Base-by-base conservation (phyloP, 1,140 invertebrate species). In the Drosophila navojoa region DNA sequence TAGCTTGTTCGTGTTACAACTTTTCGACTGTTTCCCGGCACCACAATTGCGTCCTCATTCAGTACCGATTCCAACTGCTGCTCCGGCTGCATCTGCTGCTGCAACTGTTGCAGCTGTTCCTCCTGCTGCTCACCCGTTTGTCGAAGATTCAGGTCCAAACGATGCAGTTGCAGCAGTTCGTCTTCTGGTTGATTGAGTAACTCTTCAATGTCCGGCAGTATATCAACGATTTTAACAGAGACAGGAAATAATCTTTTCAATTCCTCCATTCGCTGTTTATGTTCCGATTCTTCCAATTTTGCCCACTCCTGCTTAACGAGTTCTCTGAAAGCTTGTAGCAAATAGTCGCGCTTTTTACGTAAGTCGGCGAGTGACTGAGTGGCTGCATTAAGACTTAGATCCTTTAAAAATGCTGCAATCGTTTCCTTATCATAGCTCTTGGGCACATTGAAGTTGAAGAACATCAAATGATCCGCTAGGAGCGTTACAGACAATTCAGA, bases 301-400 rank as follows among this genome's bases (percentile, higher is more conserved):
- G 5, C 5, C 64, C 62, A 77, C 19, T 71, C 67, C 0, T 19
- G 27, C n/a, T 10, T 45, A 0, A 87, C 68, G 38, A 85, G 42
- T 1, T 58, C 11, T 5, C 10, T 32, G n/a, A 74, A 90, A 0
- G 73, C 77, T 16, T 11, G 40, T 1, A 71, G 5, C 13, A 90
- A 54, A 68, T 80, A 84, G 22, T 68, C 58, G 1, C 74, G 68
- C 4, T 72, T 25, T 25, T 59, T n/a, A 7, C 85, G 73, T 11
- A 77, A 4, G 6, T 50, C 32, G 2, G 3, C 10, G 35, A 87
- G 11, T 10, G 47, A 40, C 5, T 11, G 40, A 19, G 58, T 57
- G 10, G 16, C 7, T 6, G 0, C 5, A 4, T 10, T 57, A 0
- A 76, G 1, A 38, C 13, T 15, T 16, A 16, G 42, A 45, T 45